These are phyloP conservation scores for Harpalus rubripes DNA, from an alignment of 2,888 invertebrate species.

Conservation along the genomic window DNA sequence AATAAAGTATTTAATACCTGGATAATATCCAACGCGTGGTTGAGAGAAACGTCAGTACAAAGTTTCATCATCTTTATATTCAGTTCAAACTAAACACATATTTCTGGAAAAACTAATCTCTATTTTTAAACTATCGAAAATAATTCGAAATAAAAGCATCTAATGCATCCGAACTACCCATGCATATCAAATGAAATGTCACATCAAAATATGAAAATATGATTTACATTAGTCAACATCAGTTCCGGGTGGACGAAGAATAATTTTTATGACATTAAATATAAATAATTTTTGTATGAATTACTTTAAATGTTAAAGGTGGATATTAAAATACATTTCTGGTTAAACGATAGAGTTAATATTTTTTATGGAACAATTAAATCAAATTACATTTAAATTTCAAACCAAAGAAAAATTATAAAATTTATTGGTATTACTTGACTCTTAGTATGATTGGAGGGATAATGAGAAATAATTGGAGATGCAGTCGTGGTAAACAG, in stretches of 20 bases:
- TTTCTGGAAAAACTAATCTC: conserved; percentile 41
- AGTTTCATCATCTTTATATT: conserved; percentile 43
- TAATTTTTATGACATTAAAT: neutral
- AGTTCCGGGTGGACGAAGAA: neutral
- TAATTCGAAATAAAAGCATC: conserved; percentile 32
- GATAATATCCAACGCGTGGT: conserved; percentile 43
- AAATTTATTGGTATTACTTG: too few species aligned
- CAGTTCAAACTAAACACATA: conserved; percentile 45
- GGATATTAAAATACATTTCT: too few species aligned
- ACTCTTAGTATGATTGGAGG: too few species aligned
- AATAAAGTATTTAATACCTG: conserved; percentile 34
- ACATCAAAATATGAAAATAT: conserved; percentile 8
- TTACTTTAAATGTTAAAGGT: too few species aligned
- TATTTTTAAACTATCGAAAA: conserved; percentile 45
- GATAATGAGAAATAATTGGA: too few species aligned
- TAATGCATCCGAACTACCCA: neutral
- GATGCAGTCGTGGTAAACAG: too few species aligned
- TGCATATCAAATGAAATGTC: neutral
- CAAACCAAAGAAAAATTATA: too few species aligned
- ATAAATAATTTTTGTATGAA: too few species aligned
- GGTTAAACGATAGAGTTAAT: too few species aligned
- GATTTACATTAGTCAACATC: neutral
- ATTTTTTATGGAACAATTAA: too few species aligned
- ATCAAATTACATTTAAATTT: too few species aligned
- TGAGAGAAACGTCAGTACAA: conserved; percentile 41